Conservation (phyloP, 2,113 vertebrate species). For the Apodemus speciosus region DNA sequence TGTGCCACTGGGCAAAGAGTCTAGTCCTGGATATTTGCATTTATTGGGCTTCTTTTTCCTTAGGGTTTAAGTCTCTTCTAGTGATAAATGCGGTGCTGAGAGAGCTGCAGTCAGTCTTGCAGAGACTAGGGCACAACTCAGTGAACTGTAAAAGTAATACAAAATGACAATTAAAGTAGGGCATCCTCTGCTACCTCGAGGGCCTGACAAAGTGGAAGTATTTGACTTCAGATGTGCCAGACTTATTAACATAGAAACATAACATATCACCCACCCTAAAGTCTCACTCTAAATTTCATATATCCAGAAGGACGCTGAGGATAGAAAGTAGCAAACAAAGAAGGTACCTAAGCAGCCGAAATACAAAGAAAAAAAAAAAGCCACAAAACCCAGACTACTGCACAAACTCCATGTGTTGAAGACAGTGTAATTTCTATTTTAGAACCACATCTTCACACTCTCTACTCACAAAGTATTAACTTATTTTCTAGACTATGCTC, state of each 20-base stretch:
- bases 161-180: slow-evolving; percentile 76
- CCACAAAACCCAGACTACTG: slow-evolving; percentile 1
- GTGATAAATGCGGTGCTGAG: slow-evolving; percentile 61
- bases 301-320: slow-evolving; percentile 32
- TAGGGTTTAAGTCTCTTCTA: slow-evolving; percentile 52
- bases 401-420: background rate
- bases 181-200: slow-evolving; percentile 65
- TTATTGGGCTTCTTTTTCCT: slow-evolving; percentile 59
- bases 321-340: slow-evolving; percentile 35
- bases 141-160: slow-evolving; percentile 74
- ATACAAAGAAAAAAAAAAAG: background rate
- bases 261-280: slow-evolving; percentile 23
- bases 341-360: background rate
- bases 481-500: slow-evolving; percentile 50
- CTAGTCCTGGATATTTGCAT: slow-evolving; percentile 55
- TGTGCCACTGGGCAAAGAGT: slow-evolving; percentile 50
- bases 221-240: slow-evolving; percentile 65
- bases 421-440: slow-evolving; percentile 21
- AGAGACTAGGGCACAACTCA: slow-evolving; percentile 68
- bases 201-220: slow-evolving; percentile 66
- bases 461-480: background rate
- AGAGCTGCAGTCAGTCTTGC: slow-evolving; percentile 57
- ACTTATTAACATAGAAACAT: slow-evolving; percentile 68
- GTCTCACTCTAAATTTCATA: slow-evolving; percentile 40
- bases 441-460: background rate